phyloP scores from a whole-genome alignment of 2,113 vertebrate species.

The Apteryx owenii region DNA sequence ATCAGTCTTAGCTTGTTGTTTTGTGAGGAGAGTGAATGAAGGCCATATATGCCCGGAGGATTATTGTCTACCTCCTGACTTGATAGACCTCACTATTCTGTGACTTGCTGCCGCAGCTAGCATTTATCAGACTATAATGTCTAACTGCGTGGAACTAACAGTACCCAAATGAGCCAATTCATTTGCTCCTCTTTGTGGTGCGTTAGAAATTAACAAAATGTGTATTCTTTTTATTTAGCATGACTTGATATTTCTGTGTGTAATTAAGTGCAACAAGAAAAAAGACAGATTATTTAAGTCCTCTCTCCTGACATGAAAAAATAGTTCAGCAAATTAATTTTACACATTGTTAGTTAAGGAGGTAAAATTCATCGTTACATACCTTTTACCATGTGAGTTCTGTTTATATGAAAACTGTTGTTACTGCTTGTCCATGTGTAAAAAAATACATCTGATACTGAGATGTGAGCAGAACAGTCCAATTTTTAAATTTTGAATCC shows the following conservation, averaged over 20 bases:
- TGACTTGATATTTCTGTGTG: conserved; percentile 2
- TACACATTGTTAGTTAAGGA: neutral
- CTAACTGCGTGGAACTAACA: conserved; percentile 63
- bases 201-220: conserved; percentile 1
- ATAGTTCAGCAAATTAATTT: conserved; percentile 13
- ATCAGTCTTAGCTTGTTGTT: conserved; percentile 4
- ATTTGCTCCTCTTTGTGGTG: conserved; percentile 9
- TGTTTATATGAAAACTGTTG: neutral
- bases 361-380: neutral
- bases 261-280: neutral
- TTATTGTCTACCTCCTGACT: neutral
- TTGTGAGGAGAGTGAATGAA: neutral
- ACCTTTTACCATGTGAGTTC: neutral
- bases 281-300: neutral
- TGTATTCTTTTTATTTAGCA: conserved; percentile 23
- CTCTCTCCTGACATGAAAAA: neutral
- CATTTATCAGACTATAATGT: conserved; percentile 19
- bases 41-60: neutral
- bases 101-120: neutral
- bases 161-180: conserved; percentile 49
- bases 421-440: neutral
- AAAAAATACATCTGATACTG: neutral
- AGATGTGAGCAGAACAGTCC: neutral
- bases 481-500: neutral
- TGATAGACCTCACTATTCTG: neutral